Conservation (phyloP, 2,113 vertebrate species). For the Hassar affinis region DNA sequence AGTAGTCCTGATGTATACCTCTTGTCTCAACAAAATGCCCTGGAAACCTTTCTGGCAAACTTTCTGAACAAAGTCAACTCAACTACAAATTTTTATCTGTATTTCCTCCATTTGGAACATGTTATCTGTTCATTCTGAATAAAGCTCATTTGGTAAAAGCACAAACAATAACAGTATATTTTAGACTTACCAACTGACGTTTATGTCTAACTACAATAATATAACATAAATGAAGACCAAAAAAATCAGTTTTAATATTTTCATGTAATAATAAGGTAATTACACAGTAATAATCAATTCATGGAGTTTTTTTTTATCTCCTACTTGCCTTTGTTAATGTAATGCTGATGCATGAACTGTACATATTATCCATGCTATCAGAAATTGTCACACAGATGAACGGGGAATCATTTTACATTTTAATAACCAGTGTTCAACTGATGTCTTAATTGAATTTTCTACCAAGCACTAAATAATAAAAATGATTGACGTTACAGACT, state of each 20-base stretch:
- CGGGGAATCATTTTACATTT: neutral
- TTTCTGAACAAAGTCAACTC: neutral
- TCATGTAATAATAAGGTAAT: neutral
- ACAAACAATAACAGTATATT: neutral
- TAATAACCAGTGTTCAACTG: neutral
- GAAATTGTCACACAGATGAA: neutral
- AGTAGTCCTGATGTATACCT: neutral
- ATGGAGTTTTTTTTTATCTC: neutral
- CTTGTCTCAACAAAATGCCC: neutral
- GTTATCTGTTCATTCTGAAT: neutral
- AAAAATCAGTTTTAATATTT: neutral
- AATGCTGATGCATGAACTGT: neutral
- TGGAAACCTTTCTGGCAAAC: neutral
- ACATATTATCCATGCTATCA: neutral
- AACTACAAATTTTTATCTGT: too few species aligned
- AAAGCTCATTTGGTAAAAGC: neutral
- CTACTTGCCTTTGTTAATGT: neutral
- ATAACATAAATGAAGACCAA: neutral
- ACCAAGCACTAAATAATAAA: neutral
- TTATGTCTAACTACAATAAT: neutral
- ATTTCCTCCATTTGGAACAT: neutral
- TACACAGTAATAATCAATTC: conserved; percentile 13
- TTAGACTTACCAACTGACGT: neutral
- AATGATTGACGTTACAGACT: conserved; percentile 2
- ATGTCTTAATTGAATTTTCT: neutral